Conservation (phyloP, 1,140 invertebrate species). For the Harpegnathos saltator region DNA sequence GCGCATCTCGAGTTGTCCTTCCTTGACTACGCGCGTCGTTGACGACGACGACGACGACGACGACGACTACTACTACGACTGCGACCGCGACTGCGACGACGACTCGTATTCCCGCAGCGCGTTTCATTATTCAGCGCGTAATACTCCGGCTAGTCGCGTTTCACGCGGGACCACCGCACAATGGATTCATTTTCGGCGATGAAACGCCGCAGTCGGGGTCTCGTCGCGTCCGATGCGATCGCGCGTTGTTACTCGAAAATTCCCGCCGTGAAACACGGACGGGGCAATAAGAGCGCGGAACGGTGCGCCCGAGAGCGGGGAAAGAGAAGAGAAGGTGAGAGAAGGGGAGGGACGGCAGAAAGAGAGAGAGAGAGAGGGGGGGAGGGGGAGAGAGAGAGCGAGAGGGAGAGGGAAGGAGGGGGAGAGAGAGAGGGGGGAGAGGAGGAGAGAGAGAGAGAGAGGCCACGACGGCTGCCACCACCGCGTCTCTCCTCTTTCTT, state of each 20-base stretch:
- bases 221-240: slow-evolving; percentile 25
- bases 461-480: slow-evolving; percentile 5
- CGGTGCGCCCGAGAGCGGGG: not conserved
- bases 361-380: slow-evolving; percentile 4
- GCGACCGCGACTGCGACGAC: not conserved
- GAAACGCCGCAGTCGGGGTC: not conserved
- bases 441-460: not conserved
- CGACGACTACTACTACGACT: too few relatives aligned
- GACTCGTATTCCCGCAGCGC: not conserved
- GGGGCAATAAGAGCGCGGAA: slow-evolving; percentile 59
- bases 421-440: not conserved
- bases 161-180: slow-evolving; percentile 13
- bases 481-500: slow-evolving; percentile 52
- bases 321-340: slow-evolving; percentile 21
- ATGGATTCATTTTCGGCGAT: slow-evolving; percentile 50
- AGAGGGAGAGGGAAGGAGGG: slow-evolving; percentile 4
- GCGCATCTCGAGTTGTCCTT: not conserved
- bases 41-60: not conserved
- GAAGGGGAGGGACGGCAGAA: not conserved
- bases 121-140: slow-evolving; percentile 33
- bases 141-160: slow-evolving; percentile 9
- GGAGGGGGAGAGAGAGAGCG: slow-evolving; percentile 10
- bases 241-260: slow-evolving; percentile 68
- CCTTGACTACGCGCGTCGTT: not conserved
- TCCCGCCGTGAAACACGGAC: slow-evolving; percentile 58